Evolutionary conservation across 2,888 invertebrate genomes (phyloP).

Genomic region (Achlya flavicornis): DNA sequence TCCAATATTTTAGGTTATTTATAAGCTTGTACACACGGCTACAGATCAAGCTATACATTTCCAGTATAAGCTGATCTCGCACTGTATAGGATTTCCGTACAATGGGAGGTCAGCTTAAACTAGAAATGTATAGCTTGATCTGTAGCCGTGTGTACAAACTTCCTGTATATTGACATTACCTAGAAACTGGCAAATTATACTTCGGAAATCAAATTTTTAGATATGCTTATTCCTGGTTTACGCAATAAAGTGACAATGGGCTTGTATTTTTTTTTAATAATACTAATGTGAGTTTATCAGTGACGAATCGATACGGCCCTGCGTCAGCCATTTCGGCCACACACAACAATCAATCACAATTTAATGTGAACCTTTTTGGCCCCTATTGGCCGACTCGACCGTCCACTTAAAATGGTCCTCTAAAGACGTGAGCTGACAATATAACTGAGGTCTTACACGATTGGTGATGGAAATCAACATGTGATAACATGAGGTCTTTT

Average conservation of each 20-base stretch:
- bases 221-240: not conserved
- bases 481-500: slow-evolving; percentile 50
- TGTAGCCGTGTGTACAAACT: no score
- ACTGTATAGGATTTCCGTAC: no score
- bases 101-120: no score
- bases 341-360: slow-evolving; percentile 76
- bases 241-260: slow-evolving; percentile 27
- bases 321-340: slow-evolving; percentile 34
- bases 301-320: slow-evolving; percentile 65
- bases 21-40: no score
- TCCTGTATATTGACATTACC: no score
- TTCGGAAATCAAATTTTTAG: no score
- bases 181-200: no score
- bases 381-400: slow-evolving; percentile 57
- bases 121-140: no score
- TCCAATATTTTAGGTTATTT: no score
- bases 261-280: slow-evolving; percentile 56
- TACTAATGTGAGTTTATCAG: slow-evolving; percentile 69
- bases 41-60: no score
- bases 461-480: slow-evolving; percentile 33
- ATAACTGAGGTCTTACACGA: slow-evolving; percentile 25
- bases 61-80: no score
- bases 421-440: slow-evolving; percentile 15
- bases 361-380: slow-evolving; percentile 64
- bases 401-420: slow-evolving; percentile 42